Percentiles rank a stretch among this genome's conserved stretches.
Conservation (phyloP, 2,797 vertebrate genomes). For the Catostomus latipinnis region DNA sequence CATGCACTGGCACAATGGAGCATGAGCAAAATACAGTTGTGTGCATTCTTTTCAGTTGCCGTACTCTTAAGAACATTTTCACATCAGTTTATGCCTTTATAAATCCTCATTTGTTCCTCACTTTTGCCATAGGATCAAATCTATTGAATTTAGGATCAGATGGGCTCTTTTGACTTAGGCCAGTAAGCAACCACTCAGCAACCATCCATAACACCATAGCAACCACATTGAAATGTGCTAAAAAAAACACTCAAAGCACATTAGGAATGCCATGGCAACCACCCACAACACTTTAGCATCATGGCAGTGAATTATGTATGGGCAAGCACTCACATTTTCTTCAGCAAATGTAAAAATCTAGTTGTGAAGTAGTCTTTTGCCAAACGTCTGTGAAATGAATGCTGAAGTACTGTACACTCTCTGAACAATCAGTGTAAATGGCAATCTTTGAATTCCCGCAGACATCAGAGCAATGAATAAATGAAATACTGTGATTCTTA, state of each 20-base stretch:
- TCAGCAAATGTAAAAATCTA: slow-evolving; percentile 12
- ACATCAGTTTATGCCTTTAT: no score
- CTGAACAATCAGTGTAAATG: slow-evolving; percentile 28
- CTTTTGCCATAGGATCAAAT: no score
- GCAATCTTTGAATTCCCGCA: slow-evolving; percentile 53
- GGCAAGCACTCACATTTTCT: not conserved
- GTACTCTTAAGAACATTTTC: no score
- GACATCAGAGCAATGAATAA: slow-evolving; percentile 38
- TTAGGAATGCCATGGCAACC: not conserved
- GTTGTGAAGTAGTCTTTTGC: not conserved
- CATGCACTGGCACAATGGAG: no score
- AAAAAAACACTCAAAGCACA: not conserved
- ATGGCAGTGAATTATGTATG: not conserved
- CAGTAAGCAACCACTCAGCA: not conserved
- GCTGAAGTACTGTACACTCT: slow-evolving; percentile 30
- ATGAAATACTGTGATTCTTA: slow-evolving; percentile 34
- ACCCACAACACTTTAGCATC: not conserved
- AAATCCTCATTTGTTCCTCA: no score
- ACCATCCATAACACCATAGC: not conserved
- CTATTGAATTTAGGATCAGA: not conserved
- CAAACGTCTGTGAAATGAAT: slow-evolving; percentile 18
- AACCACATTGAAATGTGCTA: no score
- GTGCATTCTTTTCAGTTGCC: no score
- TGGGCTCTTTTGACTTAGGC: not conserved
- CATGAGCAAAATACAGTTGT: no score